Conservation (phyloP, 2,113 vertebrate species). For the Noctilio leporinus region DNA sequence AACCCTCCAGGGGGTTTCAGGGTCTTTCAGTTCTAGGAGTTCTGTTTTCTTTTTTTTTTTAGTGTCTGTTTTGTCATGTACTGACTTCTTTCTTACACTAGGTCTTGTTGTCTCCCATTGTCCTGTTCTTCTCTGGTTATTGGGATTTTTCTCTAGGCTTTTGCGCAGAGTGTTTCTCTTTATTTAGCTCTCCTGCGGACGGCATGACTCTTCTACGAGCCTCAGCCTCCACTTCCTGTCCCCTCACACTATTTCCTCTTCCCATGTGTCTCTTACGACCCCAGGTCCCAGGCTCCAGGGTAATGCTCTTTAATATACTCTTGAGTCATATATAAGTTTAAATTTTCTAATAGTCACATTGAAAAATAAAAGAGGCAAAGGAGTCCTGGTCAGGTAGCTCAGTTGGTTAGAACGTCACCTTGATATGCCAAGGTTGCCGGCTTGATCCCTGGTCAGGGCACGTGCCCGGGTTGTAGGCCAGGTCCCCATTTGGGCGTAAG, state of each 20-base stretch:
- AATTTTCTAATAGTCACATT: background rate
- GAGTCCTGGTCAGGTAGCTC: background rate
- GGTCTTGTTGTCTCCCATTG: background rate
- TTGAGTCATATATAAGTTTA: background rate
- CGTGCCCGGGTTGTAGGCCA: no score
- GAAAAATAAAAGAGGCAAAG: background rate
- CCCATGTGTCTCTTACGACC: background rate
- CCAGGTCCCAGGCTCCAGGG: background rate
- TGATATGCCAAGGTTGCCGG: no score
- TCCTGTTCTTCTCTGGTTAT: background rate
- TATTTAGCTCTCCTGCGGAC: background rate
- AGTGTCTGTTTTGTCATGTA: background rate
- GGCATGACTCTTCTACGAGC: background rate
- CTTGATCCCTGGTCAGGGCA: no score
- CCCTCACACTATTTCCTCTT: background rate
- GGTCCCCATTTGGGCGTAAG: no score
- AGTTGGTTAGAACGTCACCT: no score
- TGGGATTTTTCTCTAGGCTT: background rate
- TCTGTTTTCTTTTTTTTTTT: background rate
- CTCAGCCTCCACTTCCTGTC: background rate
- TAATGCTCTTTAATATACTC: background rate
- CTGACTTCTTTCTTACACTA: background rate
- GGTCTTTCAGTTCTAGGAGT: background rate
- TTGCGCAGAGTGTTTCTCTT: background rate
- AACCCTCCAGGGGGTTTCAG: background rate